Evolutionary conservation across 2,113 vertebrate species (phyloP).

Genomic region (Elgaria multicarinata): DNA sequence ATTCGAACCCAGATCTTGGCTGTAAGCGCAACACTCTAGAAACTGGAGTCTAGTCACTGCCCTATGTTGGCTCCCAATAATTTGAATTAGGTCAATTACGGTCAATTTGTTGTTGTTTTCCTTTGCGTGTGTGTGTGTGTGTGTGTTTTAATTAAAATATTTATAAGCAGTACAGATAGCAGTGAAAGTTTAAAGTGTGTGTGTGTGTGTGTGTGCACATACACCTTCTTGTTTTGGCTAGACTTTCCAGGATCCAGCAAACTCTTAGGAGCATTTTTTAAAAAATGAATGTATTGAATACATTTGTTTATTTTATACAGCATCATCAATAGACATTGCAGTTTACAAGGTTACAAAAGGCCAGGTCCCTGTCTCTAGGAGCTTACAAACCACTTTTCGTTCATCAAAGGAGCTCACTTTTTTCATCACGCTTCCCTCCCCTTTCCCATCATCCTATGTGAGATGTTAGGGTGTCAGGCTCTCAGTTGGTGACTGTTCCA

Average conservation of each 20-base stretch:
- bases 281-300: background rate
- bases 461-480: no score
- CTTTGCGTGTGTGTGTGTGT: no score
- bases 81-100: background rate
- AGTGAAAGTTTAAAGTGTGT: background rate
- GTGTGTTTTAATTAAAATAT: background rate
- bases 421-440: no score
- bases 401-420: no score
- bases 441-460: no score
- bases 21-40: background rate
- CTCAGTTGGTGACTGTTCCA: no score
- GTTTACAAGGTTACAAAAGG: background rate
- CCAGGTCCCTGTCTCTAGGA: background rate
- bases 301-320: background rate
- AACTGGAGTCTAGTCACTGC: background rate
- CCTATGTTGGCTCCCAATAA: background rate
- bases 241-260: background rate
- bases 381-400: background rate
- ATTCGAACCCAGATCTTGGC: background rate
- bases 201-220: background rate
- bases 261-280: background rate
- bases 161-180: background rate
- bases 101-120: background rate
- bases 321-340: background rate
- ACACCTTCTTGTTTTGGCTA: background rate